Evolutionary conservation across 2,888 invertebrate genomes (phyloP), one percentile per base, ranked within the genome.

Genomic region (Agapostemon virescens): DNA sequence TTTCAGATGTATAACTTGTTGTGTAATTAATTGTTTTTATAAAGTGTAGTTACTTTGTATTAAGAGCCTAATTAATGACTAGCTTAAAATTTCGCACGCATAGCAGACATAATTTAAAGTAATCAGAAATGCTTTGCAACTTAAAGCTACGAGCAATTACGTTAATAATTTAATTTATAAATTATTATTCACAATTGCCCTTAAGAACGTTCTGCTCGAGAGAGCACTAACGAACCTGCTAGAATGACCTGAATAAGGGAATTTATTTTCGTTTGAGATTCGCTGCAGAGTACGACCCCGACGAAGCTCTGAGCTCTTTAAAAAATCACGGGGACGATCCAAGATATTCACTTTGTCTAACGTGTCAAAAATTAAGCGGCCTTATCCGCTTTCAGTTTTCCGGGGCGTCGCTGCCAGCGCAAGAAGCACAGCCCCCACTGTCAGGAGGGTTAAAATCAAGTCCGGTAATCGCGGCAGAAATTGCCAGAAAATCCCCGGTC

Each of bases 401-500:
- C 42, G 23, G 15, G n/a, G 5, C 9, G 58, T 20, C 55, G 55
- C 45, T 23, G 42, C 30, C 17, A 5, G 26, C n/a, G 38, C 45
- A 20, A 42, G 36, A 45, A 30, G 15, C 30, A 15, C 23, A 52
- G 20, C 26, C 30, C 11, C 15, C 7, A 9, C 30, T 23, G 36
- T 13, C 11, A 20, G 40, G 49, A 36, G 40, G 45, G 52, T 64
- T 73, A 11, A 64, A 78, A 78, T 69, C 79, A 64, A 64, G 55
- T 38, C 45, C 63, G 33, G 63, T 49, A 68, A 64, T 72, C 63
- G 63, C 30, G 70, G 15, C 15, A 63, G 69, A 68, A 79, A 73
- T 73, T 69, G 79, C 33, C 30, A 36, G 73, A 42, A 79, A 80
- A 79, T 45, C 73, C 73, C 15, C 23, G 76, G 69, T 72, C 75